phyloP scores from a whole-genome alignment of 2,888 invertebrate genomes.

The Meliscaeva auricollis region DNA sequence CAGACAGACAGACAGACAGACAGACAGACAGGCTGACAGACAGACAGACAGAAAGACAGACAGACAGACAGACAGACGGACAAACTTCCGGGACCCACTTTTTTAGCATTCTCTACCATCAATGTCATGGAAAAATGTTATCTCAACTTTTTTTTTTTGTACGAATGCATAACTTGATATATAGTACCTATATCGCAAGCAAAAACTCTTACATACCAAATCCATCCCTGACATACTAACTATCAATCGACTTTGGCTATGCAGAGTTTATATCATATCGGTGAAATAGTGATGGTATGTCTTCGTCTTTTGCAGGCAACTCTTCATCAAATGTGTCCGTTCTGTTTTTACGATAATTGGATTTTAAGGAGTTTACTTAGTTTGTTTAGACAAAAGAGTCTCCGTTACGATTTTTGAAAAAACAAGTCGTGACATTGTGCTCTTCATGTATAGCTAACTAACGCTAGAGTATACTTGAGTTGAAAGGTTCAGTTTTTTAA shows the following conservation, averaged over 20 bases:
- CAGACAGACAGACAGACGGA: no score
- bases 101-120: no score
- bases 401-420: constrained; percentile 23
- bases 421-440: constrained; percentile 39
- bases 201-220: background rate
- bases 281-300: constrained; percentile 40
- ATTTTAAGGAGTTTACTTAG: constrained; percentile 28
- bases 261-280: constrained; percentile 47
- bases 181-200: no score
- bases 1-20: no score
- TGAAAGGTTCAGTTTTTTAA: constrained; percentile 24
- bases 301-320: constrained; percentile 20
- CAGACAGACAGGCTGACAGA: no score
- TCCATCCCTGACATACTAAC: constrained; percentile 16
- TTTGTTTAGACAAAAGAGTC: constrained; percentile 22
- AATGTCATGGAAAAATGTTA: no score
- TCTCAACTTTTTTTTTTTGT: no score
- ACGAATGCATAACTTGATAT: no score
- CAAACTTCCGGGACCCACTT: no score
- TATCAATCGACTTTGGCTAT: constrained; percentile 16
- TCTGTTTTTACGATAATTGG: constrained; percentile 41
- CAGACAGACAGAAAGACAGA: no score
- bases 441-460: constrained; percentile 4
- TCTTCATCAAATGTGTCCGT: constrained; percentile 44
- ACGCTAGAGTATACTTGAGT: constrained; percentile 7